Base-by-base conservation (phyloP, 1,140 invertebrate species). In the Lucilia cuprina region DNA sequence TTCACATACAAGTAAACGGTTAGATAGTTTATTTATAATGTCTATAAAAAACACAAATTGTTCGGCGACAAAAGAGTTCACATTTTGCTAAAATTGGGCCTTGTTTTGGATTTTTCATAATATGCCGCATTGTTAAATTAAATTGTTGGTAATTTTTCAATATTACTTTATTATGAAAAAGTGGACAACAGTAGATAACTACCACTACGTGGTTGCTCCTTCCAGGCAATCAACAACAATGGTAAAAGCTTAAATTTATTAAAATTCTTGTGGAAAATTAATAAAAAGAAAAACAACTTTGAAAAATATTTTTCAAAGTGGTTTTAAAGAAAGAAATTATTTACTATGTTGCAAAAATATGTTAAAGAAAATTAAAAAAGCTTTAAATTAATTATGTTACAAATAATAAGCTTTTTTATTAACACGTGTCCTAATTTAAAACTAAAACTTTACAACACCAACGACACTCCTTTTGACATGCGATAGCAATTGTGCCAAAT, bases 61-160 rank as follows among this genome's bases (percentile, higher is more conserved):
- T 49, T 80, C 41, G 47, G 77, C 77, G 77, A 80, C 77, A 80
- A 49, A 80, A 49, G 77, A 80, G 77, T 80, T 49, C 77, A 49
- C 77, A 80, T 80, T 80, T 80, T 49, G 47, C 21, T 80, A 25
- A 50, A 80, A 80, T 80, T 80, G 25, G 77, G 12, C 41, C 41
- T 80, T 80, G 47, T 80, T 80, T 80, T 49, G 41, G n/a, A 30
- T 50, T 49, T 80, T 49, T 19, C 41, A 21, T 80, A 49, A 80
- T 50, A 49, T 21, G 47, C 77, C 77, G 77, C 77, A 80, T 80
- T 21, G 77, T 80, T 80, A 80, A 80, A 80, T 21, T 80, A 80
- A 80, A 80, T 80, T 80, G 77, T 50, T 80, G n/a, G 77, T 80
- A 80, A 80, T 80, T 80, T 80, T 49, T 80, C 77, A 80, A 80